Conservation (phyloP, 2,888 invertebrate genomes). For the Ganaspis brasiliensis region DNA sequence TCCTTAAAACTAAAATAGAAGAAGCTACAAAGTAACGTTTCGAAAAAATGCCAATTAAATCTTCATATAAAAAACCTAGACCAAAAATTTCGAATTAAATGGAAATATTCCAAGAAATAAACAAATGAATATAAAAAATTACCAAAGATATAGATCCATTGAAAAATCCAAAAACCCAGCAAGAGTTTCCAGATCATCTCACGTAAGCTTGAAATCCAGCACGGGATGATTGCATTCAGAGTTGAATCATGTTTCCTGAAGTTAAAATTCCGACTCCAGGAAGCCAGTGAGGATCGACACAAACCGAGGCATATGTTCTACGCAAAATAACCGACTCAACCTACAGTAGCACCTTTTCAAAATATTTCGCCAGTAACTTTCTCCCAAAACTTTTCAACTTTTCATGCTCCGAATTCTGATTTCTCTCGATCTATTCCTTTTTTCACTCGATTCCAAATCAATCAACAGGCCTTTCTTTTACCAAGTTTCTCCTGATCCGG, state of each 20-base stretch:
- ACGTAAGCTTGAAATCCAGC: conserved; percentile 60
- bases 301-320: conserved; percentile 38
- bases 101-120: not conserved
- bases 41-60: too few species aligned
- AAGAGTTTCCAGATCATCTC: conserved; percentile 77
- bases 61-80: too few species aligned
- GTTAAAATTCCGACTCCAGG: conserved; percentile 24
- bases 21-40: too few species aligned
- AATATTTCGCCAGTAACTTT: conserved; percentile 38
- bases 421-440: conserved; percentile 25
- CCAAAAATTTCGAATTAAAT: too few species aligned
- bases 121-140: conserved; percentile 47
- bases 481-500: not conserved
- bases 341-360: conserved; percentile 21
- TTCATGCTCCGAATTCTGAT: conserved; percentile 35
- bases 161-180: conserved; percentile 74
- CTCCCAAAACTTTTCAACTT: conserved; percentile 43
- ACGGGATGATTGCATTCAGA: conserved; percentile 56
- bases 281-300: conserved; percentile 8
- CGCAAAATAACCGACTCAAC: conserved; percentile 18
- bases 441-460: not conserved
- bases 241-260: conserved; percentile 53
- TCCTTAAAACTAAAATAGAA: too few species aligned
- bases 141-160: conserved; percentile 74
- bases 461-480: conserved; percentile 21